Conservation (phyloP, 2,888 invertebrate genomes). For the Parascotia fuliginaria region DNA sequence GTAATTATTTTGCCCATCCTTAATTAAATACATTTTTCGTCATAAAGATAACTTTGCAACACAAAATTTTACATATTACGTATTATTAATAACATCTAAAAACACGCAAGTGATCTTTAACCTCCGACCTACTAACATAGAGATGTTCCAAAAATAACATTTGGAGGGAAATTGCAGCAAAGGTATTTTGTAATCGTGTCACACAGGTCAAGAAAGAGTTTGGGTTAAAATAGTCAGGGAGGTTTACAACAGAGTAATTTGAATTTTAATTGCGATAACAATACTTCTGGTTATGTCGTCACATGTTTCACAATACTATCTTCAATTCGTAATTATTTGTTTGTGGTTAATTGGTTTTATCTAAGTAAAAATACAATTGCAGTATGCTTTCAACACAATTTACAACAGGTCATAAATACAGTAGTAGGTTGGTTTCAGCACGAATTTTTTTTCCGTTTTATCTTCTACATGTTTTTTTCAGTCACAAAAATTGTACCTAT, state of each 20-base stretch:
- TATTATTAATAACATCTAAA: conserved; percentile 25
- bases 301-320: not conserved
- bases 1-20: conserved; percentile 3
- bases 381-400: no score
- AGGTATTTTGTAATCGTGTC: conserved; percentile 68
- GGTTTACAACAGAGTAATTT: not conserved
- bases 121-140: conserved; percentile 63
- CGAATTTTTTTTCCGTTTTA: no score
- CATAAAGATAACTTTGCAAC: conserved; percentile 31
- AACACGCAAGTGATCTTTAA: conserved; percentile 48
- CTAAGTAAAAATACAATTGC: no score
- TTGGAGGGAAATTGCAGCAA: conserved; percentile 57
- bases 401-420: no score
- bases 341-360: not conserved
- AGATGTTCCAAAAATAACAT: conserved; percentile 58
- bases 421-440: not conserved
- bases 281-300: not conserved
- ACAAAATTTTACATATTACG: conserved; percentile 41
- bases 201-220: conserved; percentile 81
- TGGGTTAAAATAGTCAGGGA: conserved; percentile 3
- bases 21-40: conserved; percentile 33
- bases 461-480: no score
- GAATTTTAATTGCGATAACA: conserved; percentile 1
- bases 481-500: no score
- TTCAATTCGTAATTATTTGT: not conserved